Evolutionary conservation across 2,113 vertebrate species (phyloP).

Genomic region (Catharus bicknelli): DNA sequence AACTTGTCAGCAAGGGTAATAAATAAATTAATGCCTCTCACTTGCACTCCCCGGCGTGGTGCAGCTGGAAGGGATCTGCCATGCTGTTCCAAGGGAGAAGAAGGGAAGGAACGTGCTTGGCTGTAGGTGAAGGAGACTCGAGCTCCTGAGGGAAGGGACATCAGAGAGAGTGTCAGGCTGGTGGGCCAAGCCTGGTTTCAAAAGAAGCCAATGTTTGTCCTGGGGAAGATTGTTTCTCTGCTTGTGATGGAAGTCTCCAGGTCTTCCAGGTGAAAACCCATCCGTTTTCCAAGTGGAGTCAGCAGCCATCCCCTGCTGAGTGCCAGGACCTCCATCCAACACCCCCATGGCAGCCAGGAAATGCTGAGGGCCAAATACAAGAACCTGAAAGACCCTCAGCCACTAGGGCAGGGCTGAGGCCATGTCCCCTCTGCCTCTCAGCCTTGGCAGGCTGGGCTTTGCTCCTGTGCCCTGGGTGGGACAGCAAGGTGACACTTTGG

Average conservation of each 20-base stretch:
- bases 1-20: conserved; percentile 12
- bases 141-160: not conserved
- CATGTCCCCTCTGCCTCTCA: not conserved
- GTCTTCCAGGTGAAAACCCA: not conserved
- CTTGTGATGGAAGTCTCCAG: not conserved
- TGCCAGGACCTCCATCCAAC: not conserved
- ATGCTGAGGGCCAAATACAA: not conserved
- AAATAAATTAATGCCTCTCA: not conserved
- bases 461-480: not conserved
- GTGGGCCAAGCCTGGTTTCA: not conserved
- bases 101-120: not conserved
- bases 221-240: not conserved
- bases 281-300: not conserved
- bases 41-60: not conserved
- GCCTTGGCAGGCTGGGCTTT: not conserved
- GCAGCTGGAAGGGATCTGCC: not conserved
- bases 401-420: not conserved
- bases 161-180: not conserved
- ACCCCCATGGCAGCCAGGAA: not conserved
- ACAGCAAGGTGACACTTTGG: not conserved
- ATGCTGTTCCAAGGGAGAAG: not conserved
- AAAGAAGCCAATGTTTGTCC: not conserved
- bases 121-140: not conserved
- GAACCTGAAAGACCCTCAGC: not conserved
- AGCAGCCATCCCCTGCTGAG: not conserved